phyloP scores from a whole-genome alignment of 2,888 invertebrate species.

The Neoaliturus tenellus region DNA sequence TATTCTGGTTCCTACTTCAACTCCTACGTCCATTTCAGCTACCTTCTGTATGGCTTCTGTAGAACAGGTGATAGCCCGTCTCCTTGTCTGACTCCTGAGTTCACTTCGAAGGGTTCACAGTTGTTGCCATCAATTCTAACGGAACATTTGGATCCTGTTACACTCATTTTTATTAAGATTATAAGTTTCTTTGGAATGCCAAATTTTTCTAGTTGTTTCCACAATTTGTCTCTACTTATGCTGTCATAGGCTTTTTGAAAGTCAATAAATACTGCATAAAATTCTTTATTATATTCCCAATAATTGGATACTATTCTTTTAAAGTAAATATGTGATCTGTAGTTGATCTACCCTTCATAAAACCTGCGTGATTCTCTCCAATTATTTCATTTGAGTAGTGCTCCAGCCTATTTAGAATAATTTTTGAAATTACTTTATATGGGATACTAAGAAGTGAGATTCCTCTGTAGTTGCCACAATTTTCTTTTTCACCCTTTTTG shows the following conservation, averaged over 20 bases:
- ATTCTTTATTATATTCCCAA: conserved; percentile 40
- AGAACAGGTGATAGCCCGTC: conserved; percentile 43
- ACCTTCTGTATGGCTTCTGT: conserved; percentile 52
- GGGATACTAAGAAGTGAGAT: conserved; percentile 55
- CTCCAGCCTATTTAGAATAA: conserved; percentile 46
- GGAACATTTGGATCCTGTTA: conserved; percentile 48
- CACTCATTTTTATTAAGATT: conserved; percentile 30
- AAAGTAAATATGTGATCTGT: neutral
- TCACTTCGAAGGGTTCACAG: conserved; percentile 40
- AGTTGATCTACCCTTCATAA: neutral
- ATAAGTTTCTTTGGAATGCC: conserved; percentile 54
- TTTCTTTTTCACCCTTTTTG: conserved; percentile 55
- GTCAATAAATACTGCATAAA: conserved; percentile 38
- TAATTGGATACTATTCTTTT: neutral
- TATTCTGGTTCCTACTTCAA: neutral
- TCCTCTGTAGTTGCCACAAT: conserved; percentile 58
- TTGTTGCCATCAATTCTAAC: conserved; percentile 50
- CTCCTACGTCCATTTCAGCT: neutral
- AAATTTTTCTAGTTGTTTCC: conserved; percentile 53
- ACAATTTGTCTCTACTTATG: conserved; percentile 45
- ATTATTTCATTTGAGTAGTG: conserved; percentile 23
- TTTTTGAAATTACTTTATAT: conserved; percentile 58
- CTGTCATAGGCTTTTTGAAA: conserved; percentile 52
- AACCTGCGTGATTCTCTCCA: conserved; percentile 57
- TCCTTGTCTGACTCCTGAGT: conserved; percentile 51